These are phyloP conservation scores for Macropodus opercularis DNA, from an alignment of 2,797 vertebrate species.

Conservation along the genomic window DNA sequence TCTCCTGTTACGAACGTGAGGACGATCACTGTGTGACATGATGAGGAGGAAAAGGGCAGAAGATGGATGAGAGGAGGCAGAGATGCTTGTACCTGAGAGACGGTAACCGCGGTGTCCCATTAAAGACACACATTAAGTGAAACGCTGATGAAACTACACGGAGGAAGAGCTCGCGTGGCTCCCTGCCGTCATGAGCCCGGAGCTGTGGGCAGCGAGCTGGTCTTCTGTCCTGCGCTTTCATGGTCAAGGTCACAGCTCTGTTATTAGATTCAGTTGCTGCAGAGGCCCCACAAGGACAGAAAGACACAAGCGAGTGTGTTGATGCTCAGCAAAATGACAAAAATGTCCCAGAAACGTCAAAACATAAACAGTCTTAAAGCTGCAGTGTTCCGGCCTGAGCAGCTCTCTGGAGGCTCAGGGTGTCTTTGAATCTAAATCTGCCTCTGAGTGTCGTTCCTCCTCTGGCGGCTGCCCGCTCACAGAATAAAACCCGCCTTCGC, in stretches of 20 bases:
- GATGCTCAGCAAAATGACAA: conserved; percentile 29
- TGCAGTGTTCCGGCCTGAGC: conserved; percentile 17
- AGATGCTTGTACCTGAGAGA: conserved; percentile 53
- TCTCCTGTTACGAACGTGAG: no score
- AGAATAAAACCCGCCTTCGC: conserved; percentile 30
- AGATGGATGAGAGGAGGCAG: background rate
- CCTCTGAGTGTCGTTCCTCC: conserved; percentile 11
- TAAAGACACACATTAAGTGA: no score
- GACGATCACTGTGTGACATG: background rate
- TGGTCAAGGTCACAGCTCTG: background rate
- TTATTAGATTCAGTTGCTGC: background rate
- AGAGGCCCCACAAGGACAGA: no score
- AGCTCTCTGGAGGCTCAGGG: conserved; percentile 24
- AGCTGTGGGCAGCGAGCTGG: no score
- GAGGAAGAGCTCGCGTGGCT: no score
- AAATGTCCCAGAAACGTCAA: conserved; percentile 54
- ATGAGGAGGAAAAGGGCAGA: background rate
- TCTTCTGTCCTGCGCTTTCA: no score
- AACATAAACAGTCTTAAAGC: conserved; percentile 47
- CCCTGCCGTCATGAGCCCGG: no score
- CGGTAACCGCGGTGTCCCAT: conserved; percentile 52
- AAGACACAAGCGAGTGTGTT: conserved; percentile 1
- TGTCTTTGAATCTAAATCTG: conserved; percentile 21
- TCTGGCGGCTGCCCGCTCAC: conserved; percentile 23
- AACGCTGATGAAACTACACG: no score